Percentiles rank a stretch among this genome's conserved stretches.
Conservation (phyloP, 2,888 invertebrate genomes). For the Germaria angustata region DNA sequence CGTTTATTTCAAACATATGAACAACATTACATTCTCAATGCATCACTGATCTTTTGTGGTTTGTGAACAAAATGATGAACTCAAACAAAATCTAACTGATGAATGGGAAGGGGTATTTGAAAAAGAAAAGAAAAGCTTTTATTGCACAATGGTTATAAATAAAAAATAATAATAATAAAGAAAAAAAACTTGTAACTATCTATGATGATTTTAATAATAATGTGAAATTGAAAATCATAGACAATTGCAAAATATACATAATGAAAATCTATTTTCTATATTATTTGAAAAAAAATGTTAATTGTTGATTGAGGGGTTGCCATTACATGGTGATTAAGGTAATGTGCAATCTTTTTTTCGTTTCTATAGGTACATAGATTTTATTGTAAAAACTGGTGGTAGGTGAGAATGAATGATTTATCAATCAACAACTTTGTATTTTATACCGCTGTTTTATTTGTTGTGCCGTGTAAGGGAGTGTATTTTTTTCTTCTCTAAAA, state of each 20-base stretch:
- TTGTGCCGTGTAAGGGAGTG: not conserved
- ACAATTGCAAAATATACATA: not conserved
- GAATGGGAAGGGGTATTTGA: not conserved
- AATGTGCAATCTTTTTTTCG: not conserved
- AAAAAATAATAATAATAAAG: not conserved
- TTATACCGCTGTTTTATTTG: not conserved
- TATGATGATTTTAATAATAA: not conserved
- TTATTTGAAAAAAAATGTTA: not conserved
- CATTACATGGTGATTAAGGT: not conserved
- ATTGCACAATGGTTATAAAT: not conserved
- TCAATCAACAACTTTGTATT: not conserved
- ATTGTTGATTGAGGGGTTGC: not conserved
- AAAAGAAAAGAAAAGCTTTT: conserved; percentile 8
- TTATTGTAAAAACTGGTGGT: not conserved
- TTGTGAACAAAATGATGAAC: conserved; percentile 48
- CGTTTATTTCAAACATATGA: conserved; percentile 50
- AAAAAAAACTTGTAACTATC: not conserved
- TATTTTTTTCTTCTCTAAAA: not conserved
- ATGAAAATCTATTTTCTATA: not conserved
- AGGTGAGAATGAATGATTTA: conserved; percentile 11
- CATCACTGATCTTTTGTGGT: conserved; percentile 62
- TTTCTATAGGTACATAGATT: not conserved
- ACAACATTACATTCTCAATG: conserved; percentile 44
- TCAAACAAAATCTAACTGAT: conserved; percentile 30
- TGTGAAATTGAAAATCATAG: conserved; percentile 10